Percentiles rank a stretch among this genome's conserved stretches.
These are phyloP conservation scores for Drosophila ogumai DNA, from an alignment of 1,140 invertebrate species.

Conservation along the genomic window DNA sequence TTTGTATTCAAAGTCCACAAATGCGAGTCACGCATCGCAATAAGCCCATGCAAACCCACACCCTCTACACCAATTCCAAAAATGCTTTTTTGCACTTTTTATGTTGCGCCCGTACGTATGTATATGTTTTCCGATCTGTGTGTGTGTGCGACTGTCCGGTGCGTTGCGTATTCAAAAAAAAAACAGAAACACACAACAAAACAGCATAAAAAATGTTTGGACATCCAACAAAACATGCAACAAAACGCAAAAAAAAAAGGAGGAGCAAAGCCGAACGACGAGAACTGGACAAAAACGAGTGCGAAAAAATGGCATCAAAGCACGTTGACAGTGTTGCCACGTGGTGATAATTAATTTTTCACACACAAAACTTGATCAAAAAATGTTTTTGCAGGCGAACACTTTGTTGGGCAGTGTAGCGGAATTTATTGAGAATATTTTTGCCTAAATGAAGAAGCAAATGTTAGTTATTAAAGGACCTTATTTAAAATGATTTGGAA, in stretches of 20 bases:
- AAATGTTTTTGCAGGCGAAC: constrained; percentile 13
- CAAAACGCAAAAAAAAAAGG: constrained; percentile 30
- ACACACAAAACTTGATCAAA: constrained; percentile 52
- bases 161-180: constrained; percentile 56
- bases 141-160: constrained; percentile 40
- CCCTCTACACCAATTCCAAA: constrained; percentile 16
- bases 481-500: not conserved
- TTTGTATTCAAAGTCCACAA: constrained; percentile 81
- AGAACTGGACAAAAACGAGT: constrained; percentile 42
- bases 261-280: constrained; percentile 41
- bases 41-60: constrained; percentile 69
- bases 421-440: not conserved
- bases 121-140: constrained; percentile 2
- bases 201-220: constrained; percentile 72
- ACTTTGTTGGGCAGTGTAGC: constrained; percentile 3
- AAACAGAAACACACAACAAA: constrained; percentile 61
- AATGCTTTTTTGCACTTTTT: constrained; percentile 56
- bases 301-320: constrained; percentile 60
- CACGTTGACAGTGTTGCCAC: constrained; percentile 72
- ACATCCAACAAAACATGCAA: constrained; percentile 59
- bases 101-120: constrained; percentile 18
- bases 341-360: constrained; percentile 70
- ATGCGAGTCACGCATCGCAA: constrained; percentile 78
- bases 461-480: not conserved
- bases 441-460: not conserved